phyloP scores from a whole-genome alignment of 2,888 invertebrate genomes.

The Griposia aprilina region DNA sequence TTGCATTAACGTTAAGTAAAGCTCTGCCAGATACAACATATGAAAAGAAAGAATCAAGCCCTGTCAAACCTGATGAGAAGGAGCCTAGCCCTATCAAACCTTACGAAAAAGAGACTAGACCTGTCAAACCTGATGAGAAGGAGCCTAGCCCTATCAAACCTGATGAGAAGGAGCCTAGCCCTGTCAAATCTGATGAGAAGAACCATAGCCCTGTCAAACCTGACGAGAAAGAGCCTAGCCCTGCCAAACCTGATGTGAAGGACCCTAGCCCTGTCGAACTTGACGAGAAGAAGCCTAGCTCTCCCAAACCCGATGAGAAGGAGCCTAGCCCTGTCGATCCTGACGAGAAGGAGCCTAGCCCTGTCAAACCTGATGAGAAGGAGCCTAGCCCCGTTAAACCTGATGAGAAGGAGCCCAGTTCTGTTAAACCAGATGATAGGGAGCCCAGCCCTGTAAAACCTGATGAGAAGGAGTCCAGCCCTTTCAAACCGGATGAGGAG shows the following conservation, averaged over 20 bases:
- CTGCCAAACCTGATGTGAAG: neutral
- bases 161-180: neutral
- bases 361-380: neutral
- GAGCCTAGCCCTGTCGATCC: neutral
- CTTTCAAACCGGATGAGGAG: neutral
- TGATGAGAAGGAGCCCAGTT: neutral
- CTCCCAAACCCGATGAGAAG: neutral
- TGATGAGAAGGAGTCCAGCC: neutral
- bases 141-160: neutral
- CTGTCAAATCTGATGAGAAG: neutral
- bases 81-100: neutral
- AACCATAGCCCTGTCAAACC: neutral
- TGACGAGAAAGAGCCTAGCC: neutral
- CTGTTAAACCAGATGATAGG: neutral
- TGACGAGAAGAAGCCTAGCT: neutral
- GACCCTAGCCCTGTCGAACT: no score
- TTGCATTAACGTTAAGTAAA: conserved; percentile 11
- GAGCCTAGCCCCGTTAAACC: neutral
- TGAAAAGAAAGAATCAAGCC: conserved; percentile 5
- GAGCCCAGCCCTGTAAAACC: neutral
- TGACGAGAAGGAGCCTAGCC: neutral
- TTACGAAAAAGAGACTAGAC: neutral
- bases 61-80: neutral
- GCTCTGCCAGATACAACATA: neutral
- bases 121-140: neutral